Evolutionary conservation across 1,140 invertebrate genomes (phyloP), one percentile per base, ranked within the genome.

Genomic region (Nasonia longicornis): DNA sequence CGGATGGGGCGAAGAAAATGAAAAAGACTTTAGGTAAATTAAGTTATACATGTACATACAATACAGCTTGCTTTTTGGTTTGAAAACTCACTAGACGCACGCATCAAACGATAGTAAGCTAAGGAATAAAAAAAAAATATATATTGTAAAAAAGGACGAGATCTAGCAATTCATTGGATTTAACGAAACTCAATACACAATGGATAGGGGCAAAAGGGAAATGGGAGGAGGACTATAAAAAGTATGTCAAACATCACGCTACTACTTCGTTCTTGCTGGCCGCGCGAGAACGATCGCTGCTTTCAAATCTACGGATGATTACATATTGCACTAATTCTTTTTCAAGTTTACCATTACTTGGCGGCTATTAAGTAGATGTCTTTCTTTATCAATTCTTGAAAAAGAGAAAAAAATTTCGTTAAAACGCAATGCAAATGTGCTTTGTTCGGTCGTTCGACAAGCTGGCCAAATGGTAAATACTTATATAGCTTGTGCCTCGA

Each of bases 271-370:
- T 70, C 72, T 70, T 48, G 52, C 71, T 74, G 76, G 64, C 72
- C 69, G 31, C 64, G 72, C 26, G 22, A 82, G 72, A 70, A 78
- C 76, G 38, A 64, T 76, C 16, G 35, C 71, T 79, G 26, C 16
- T 82, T 79, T 42, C n/a, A 70, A 76, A 76, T 58, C 81, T 82
- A 82, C 71, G 72, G 14, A 79, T 79, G 81, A 82, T 82, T 82
- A 82, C 31, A 82, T 82, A 82, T 82, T 82, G 81, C 77, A 79
- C 81, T 82, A 82, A 75, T 69, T 69, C 35, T 48, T 78, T 77
- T 66, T 64, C 80, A 74, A 74, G 14, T 74, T 48, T 67, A 74
- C 70, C 67, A 26, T 64, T 77, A 58, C 14, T 22, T n/a, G 26
- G 71, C 16, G 52, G 29, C 26, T 26, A 16, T 11, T 48, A 58